phyloP scores from a whole-genome alignment of 2,888 invertebrate genomes.

The Folsomia manolachei region DNA sequence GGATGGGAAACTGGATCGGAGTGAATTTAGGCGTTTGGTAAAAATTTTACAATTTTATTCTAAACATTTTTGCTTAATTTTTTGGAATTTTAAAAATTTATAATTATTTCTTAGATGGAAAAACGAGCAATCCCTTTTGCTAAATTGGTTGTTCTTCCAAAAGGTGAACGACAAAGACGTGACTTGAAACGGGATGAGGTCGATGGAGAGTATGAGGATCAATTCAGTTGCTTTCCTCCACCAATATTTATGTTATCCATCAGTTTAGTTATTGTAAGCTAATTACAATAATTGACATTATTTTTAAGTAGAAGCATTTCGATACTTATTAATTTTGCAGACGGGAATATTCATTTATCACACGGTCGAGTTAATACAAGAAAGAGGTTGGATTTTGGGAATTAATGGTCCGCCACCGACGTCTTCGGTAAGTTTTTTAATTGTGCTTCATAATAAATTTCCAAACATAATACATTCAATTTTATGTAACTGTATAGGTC shows the following conservation, averaged over 20 bases:
- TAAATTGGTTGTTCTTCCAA: slow-evolving; percentile 28
- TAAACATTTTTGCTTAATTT: too few relatives aligned
- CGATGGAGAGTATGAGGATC: slow-evolving; percentile 63
- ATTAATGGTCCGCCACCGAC: slow-evolving; percentile 71
- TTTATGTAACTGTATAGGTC: too few relatives aligned
- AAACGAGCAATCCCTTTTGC: slow-evolving; percentile 36
- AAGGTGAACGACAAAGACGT: slow-evolving; percentile 53
- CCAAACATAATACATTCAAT: too few relatives aligned
- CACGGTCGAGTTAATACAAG: slow-evolving; percentile 55
- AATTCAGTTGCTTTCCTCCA: slow-evolving; percentile 85
- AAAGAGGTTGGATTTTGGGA: slow-evolving; percentile 51
- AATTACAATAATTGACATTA: background rate
- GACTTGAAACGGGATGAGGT: slow-evolving; percentile 51
- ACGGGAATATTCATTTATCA: slow-evolving; percentile 59
- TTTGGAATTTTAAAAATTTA: too few relatives aligned
- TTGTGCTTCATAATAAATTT: too few relatives aligned
- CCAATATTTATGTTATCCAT: slow-evolving; percentile 86
- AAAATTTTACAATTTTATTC: slow-evolving; percentile 7
- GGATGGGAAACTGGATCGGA: slow-evolving; percentile 80
- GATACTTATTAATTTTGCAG: slow-evolving; percentile 53
- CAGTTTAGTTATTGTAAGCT: slow-evolving; percentile 75
- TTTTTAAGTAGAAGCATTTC: too few relatives aligned
- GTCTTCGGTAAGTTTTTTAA: too few relatives aligned
- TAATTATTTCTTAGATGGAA: slow-evolving; percentile 22
- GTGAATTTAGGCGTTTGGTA: slow-evolving; percentile 73